Evolutionary conservation across 2,113 vertebrate genomes (phyloP), one percentile per base, ranked within the genome.

Genomic region (Trachemys scripta): DNA sequence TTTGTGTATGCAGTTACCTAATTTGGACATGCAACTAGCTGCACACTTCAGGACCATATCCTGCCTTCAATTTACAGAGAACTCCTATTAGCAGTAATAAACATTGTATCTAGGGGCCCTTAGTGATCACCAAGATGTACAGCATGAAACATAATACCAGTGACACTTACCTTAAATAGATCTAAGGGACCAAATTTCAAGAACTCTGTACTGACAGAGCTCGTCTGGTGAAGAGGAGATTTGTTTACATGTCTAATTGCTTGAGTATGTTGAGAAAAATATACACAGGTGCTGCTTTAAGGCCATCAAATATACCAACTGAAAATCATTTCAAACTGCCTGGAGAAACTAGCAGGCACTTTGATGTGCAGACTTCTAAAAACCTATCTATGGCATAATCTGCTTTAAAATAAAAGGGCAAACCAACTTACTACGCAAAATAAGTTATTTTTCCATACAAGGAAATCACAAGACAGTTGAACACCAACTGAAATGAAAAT

Each of bases 81-180:
- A 65, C 35, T 42, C 1, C 51, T 45, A 80, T 86, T 82, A 57
- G 78, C 69, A 80, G 35, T 27, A 92, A 89, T 31, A 83, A 96
- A 75, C 8, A n/a, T 1, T 49, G 10, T 4, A 79, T 56, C 47
- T 35, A 79, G 42, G 29, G 14, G 38, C 59, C 49, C 38, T 85
- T 82, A 29, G 5, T 45, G 56, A 53, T 11, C 14, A 56, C 35
- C 56, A 84, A 57, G 8, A n/a, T n/a, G 86, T 6, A 42, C 24
- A 20, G 45, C 5, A 49, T 75, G 47, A 25, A 90, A 89, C 76
- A 90, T 3, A 47, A 22, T 22, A 78, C 29, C 11, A 2, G 25
- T 25, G 11, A 11, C 13, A 53, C 53, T 22, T 1, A 0, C 57
- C 65, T 84, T 49, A 50, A 62, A 72, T 4, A 51, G 4, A 25